Conservation (phyloP, 2,888 invertebrate genomes). For the Frankliniella intonsa region DNA sequence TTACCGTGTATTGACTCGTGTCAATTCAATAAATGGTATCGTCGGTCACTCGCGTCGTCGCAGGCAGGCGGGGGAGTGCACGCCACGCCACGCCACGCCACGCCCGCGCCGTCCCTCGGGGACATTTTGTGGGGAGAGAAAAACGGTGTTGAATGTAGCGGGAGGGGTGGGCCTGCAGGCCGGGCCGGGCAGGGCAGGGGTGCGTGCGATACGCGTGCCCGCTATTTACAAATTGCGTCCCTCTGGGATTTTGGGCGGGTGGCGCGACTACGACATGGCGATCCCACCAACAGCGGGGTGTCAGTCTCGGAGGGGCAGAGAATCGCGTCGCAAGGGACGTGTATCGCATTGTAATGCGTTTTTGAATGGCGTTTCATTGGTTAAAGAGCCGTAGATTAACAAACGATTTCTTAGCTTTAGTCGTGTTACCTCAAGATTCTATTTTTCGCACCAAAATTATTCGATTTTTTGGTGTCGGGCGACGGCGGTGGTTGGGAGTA, state of each 20-base stretch:
- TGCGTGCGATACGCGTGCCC: background rate
- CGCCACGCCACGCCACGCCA: background rate
- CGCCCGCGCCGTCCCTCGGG: background rate
- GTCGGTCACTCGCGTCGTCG: background rate
- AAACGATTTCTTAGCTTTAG: too few species aligned
- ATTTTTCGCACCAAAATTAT: too few species aligned
- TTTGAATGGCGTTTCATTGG: too few species aligned
- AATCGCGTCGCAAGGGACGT: too few species aligned
- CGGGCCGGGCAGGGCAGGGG: background rate
- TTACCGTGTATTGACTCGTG: too few species aligned
- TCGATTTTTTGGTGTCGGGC: too few species aligned
- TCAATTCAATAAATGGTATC: too few species aligned
- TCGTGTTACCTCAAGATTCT: too few species aligned
- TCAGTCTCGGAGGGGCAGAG: background rate
- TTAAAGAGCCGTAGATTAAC: too few species aligned
- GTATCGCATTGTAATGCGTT: too few species aligned
- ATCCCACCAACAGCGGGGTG: background rate
- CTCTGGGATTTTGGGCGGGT: background rate
- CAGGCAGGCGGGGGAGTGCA: background rate
- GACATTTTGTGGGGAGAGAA: constrained; percentile 11
- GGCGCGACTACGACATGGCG: too few species aligned
- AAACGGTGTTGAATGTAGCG: background rate
- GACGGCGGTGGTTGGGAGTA: too few species aligned
- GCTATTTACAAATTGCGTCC: constrained; percentile 26
- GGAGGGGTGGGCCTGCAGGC: background rate